Conservation (phyloP, 2,888 invertebrate species). For the Polylopha cassiicola region DNA sequence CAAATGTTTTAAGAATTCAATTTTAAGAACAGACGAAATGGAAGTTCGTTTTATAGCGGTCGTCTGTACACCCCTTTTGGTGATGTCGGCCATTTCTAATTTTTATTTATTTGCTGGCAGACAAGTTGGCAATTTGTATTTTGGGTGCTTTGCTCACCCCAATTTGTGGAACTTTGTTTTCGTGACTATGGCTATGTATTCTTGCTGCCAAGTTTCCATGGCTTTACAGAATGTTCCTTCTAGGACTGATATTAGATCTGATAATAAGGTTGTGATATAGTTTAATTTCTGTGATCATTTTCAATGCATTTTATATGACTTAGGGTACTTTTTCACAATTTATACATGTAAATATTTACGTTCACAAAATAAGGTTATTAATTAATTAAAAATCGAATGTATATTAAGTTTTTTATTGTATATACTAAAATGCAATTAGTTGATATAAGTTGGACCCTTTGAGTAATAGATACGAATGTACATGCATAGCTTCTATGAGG, state of each 20-base stretch:
- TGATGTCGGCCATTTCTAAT: slow-evolving; percentile 89
- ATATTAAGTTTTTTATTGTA: no score
- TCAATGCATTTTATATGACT: no score
- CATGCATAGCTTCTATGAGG: slow-evolving; percentile 87
- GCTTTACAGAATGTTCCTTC: slow-evolving; percentile 57
- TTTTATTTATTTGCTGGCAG: slow-evolving; percentile 90
- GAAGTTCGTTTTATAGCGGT: slow-evolving; percentile 81
- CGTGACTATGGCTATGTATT: slow-evolving; percentile 53
- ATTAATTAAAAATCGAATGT: no score
- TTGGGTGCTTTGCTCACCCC: slow-evolving; percentile 73
- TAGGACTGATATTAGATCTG: slow-evolving; percentile 42
- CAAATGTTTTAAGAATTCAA: slow-evolving; percentile 52
- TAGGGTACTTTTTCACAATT: no score
- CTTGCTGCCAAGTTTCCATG: slow-evolving; percentile 68
- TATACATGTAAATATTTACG: no score
- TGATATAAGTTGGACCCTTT: slow-evolving; percentile 86
- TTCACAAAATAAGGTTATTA: no score
- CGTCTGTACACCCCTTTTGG: slow-evolving; percentile 84
- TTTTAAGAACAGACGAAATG: slow-evolving; percentile 57
- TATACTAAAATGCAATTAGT: slow-evolving; percentile 54
- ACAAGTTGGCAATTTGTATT: slow-evolving; percentile 84
- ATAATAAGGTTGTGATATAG: slow-evolving; percentile 13
- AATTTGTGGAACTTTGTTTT: slow-evolving; percentile 48
- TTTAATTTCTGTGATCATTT: no score
- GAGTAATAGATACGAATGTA: slow-evolving; percentile 90